These are phyloP conservation scores for Anoplophora glabripennis DNA, from an alignment of 1,140 invertebrate species.

Conservation along the genomic window DNA sequence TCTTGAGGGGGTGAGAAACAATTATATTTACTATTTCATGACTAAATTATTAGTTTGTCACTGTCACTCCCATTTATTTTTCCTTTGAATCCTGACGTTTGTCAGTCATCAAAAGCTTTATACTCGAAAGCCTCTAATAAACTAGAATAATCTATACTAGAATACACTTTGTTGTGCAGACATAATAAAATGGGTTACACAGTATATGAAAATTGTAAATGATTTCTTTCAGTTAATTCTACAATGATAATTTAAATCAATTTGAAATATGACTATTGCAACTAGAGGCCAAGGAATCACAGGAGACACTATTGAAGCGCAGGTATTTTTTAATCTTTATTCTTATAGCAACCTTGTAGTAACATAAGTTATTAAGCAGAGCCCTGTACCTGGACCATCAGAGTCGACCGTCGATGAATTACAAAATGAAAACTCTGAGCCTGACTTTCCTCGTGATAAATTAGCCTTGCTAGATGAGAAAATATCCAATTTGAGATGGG, in stretches of 20 bases:
- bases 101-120: conserved; percentile 23
- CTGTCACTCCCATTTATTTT: conserved; percentile 47
- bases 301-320: conserved; percentile 57
- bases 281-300: conserved; percentile 61
- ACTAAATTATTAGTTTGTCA: conserved; percentile 27
- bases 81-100: conserved; percentile 37
- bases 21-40: conserved; percentile 3
- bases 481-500: conserved; percentile 92
- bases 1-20: conserved; percentile 7
- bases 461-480: conserved; percentile 89
- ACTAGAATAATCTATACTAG: background rate
- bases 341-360: background rate
- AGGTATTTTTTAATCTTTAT: conserved; percentile 44
- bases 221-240: conserved; percentile 26
- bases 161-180: background rate
- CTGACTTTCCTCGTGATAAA: conserved; percentile 83
- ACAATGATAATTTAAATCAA: conserved; percentile 37
- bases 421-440: conserved; percentile 55
- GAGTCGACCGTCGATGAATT: conserved; percentile 50
- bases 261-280: conserved; percentile 58
- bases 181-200: conserved; percentile 9
- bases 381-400: conserved; percentile 47
- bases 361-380: conserved; percentile 5
- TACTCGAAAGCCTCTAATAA: background rate
- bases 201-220: conserved; percentile 19